Conservation (phyloP, 2,113 vertebrate species). For the Crotalus viridis region DNA sequence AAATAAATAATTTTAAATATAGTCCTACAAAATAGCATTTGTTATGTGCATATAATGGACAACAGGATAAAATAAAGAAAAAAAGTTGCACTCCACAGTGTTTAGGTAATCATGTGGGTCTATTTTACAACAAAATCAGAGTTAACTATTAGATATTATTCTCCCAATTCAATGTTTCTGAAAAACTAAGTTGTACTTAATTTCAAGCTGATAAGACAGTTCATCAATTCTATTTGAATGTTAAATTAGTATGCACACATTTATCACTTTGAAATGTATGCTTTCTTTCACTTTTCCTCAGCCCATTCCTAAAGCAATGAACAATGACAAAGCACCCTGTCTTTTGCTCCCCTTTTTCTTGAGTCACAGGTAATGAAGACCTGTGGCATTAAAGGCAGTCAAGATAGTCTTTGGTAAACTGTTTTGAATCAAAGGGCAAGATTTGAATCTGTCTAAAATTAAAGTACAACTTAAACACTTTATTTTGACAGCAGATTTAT, state of each 20-base stretch:
- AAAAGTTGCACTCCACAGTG: neutral
- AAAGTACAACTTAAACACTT: constrained; percentile 76
- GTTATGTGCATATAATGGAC: neutral
- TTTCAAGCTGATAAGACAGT: constrained; percentile 55
- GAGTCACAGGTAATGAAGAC: constrained; percentile 68
- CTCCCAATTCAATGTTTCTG: constrained; percentile 48
- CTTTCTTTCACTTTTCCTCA: constrained; percentile 60
- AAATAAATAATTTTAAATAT: neutral
- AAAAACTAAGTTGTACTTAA: constrained; percentile 47
- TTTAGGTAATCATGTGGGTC: constrained; percentile 4
- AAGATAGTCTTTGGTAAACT: constrained; percentile 61
- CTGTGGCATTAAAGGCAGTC: constrained; percentile 62
- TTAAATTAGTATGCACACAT: constrained; percentile 9
- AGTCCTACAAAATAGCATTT: neutral
- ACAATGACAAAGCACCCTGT: constrained; percentile 50
- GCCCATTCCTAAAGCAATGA: constrained; percentile 40
- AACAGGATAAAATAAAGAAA: constrained; percentile 11
- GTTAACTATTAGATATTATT: constrained; percentile 54
- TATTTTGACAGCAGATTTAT: constrained; percentile 82
- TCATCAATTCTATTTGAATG: constrained; percentile 45
- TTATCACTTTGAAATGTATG: constrained; percentile 56
- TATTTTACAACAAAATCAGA: constrained; percentile 30
- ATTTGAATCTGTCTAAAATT: constrained; percentile 78
- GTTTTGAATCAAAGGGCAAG: constrained; percentile 72
- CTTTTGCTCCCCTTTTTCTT: constrained; percentile 57